Base-by-base conservation (phyloP, 1,140 invertebrate species). In the Macrostomum lignano region DNA sequence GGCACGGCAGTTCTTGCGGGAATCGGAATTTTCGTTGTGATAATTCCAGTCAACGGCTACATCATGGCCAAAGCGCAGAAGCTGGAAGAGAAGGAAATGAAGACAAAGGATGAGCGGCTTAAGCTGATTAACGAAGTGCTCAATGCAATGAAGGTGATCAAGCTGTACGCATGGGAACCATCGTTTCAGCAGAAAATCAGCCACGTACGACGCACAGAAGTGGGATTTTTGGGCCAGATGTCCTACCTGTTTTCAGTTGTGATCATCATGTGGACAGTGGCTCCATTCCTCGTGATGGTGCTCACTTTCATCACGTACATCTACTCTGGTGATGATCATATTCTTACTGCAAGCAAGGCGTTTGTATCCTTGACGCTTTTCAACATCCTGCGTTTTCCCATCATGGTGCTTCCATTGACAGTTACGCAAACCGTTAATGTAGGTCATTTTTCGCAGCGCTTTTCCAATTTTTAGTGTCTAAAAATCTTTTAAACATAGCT, bases 361-460 rank as follows among this genome's bases (percentile, higher is more conserved):
- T 91, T 91, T 62, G 79, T 91, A 40, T 77, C 79, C 42, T 64
- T 93, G 42, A 74, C 78, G 51, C 68, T 88, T 46, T 88, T 91
- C 64, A 88, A 88, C 61, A 77, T 88, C 45, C 68, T 93, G 42
- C 68, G 77, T 51, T 79, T 82, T 55, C 77, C 81, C 45, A 63
- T 67, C 33, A 38, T 44, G 15, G 48, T 61, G 15, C 40, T 65
- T 22, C 60, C 63, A 2, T 52, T 58, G 45, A 37, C 62, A 15
- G 47, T 63, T 34, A 39, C 42, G 5, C 44, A 42, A 22, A 25
- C 53, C 7, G 42, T 62, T 11, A 28, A 3, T 28, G 26, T 28
- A 5, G 19, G 26, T 49, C 40, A 42, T 28, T 15, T 5, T 28
- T n/a, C n/a, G 5, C 19, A n/a, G n/a, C n/a, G n/a, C n/a, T n/a